Percentiles rank a stretch among this genome's conserved stretches.
Evolutionary conservation across 2,888 invertebrate species (phyloP).

Genomic region (Homarus gammarus): DNA sequence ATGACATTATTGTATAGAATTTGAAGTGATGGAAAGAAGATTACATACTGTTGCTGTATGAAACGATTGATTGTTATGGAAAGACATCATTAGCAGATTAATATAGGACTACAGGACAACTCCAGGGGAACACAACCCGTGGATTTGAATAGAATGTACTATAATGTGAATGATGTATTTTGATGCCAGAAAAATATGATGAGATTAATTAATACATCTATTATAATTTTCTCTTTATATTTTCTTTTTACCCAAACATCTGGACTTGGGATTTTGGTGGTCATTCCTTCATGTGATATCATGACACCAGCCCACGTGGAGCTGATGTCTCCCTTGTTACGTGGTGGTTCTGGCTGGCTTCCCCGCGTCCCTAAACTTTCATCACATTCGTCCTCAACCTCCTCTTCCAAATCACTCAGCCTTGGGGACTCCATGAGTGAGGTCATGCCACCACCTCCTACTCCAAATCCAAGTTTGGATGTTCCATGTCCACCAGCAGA

Average conservation of each 20-base stretch:
- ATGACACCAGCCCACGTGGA: constrained; percentile 77
- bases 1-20: too few species aligned
- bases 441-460: constrained; percentile 73
- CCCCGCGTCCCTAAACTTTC: constrained; percentile 76
- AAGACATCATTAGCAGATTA: too few species aligned
- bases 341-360: constrained; percentile 73
- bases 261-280: background rate
- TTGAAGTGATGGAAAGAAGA: too few species aligned
- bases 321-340: constrained; percentile 77
- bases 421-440: constrained; percentile 77
- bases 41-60: too few species aligned
- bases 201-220: background rate
- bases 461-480: constrained; percentile 70
- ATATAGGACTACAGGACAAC: too few species aligned
- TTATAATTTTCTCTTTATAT: constrained; percentile 30
- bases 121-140: too few species aligned
- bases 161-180: too few species aligned
- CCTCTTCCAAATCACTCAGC: constrained; percentile 78
- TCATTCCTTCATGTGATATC: background rate
- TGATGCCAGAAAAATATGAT: background rate
- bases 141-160: too few species aligned
- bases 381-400: constrained; percentile 78
- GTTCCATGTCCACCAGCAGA: constrained; percentile 33
- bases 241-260: background rate
- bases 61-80: too few species aligned